Evolutionary conservation across 2,888 invertebrate genomes (phyloP), one percentile per base, ranked within the genome.

Genomic region (Scrobipalpa costella): DNA sequence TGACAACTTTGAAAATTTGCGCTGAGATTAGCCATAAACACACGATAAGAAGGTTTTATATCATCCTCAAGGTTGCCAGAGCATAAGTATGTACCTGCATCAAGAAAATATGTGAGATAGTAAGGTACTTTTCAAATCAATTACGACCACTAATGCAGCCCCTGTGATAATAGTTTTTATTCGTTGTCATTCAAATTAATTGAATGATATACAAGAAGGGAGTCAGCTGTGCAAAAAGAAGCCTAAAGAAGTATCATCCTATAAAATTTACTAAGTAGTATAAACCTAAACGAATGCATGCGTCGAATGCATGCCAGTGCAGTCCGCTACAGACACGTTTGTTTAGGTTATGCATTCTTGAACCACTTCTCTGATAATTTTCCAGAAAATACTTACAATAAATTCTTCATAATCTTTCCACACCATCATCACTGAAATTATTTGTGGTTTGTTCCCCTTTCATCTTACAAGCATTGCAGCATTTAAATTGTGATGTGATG

Each of bases 291-390:
- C 11, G 6, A 8, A 21, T 17, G 13, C 19, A 19, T 19, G 34
- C 19, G 19, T 38, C 17, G 57, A 57, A 9, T 34, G 57, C 38
- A 57, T 57, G 27, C 55, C 19, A 36, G 19, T 57, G 19, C 19
- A 57, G 3, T 38, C 36, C 13, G 57, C 9, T 38, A n/a, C 44
- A 17, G 40, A 38, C 59, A 59, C 55, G 61, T 60, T 64, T 64
- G 63, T 63, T 63, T 63, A 15, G n/a, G 58, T 63, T 50, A 38
- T 15, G 34, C 44, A 59, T 59, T 55, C 55, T 33, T 55, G n/a
- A 27, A 40, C 59, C n/a, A 59, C 38, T 52, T 52, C 50, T 27
- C 21, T 27, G 21, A 52, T 52, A 52, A 19, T 44, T 15, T 44
- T 44, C 44, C 3, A 44, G 44, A 33, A 34, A 49, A 34, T 27